These are phyloP conservation scores for Melanotaenia parkinsoni DNA, from an alignment of 2,797 vertebrate genomes.

Conservation along the genomic window DNA sequence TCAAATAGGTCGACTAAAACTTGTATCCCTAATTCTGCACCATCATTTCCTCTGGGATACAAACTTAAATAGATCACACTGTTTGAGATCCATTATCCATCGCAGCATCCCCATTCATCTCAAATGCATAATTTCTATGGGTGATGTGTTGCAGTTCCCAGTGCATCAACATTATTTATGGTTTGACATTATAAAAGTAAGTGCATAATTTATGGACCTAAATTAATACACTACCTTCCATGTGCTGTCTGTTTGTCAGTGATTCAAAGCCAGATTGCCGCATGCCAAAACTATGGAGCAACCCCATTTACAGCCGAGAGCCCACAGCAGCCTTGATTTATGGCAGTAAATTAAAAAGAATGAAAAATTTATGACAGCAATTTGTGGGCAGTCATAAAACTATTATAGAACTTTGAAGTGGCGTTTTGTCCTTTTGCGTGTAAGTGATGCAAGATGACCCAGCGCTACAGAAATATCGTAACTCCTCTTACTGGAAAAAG, in stretches of 20 bases:
- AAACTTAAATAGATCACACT: slow-evolving; percentile 79
- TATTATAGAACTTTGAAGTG: slow-evolving; percentile 87
- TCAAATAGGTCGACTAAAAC: slow-evolving; percentile 61
- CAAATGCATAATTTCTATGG: slow-evolving; percentile 82
- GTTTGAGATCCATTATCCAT: slow-evolving; percentile 80
- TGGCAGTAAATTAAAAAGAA: slow-evolving; percentile 86
- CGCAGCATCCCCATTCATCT: slow-evolving; percentile 81
- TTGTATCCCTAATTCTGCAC: slow-evolving; percentile 67
- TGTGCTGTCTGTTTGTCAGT: slow-evolving; percentile 82
- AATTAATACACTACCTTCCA: slow-evolving; percentile 85
- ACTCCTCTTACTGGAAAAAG: slow-evolving; percentile 60
- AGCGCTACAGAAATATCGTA: slow-evolving; percentile 72
- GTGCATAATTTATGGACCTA: slow-evolving; percentile 87
- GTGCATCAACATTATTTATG: slow-evolving; percentile 87
- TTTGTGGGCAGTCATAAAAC: slow-evolving; percentile 87
- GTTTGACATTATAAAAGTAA: slow-evolving; percentile 87
- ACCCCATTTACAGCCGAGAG: slow-evolving; percentile 81
- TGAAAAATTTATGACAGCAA: slow-evolving; percentile 87
- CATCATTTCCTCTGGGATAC: slow-evolving; percentile 72
- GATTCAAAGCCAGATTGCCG: slow-evolving; percentile 81
- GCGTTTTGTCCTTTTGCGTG: slow-evolving; percentile 80
- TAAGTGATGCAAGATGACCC: slow-evolving; percentile 79
- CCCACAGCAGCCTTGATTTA: slow-evolving; percentile 83
- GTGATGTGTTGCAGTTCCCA: slow-evolving; percentile 80
- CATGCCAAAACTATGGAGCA: slow-evolving; percentile 85